These are phyloP conservation scores for Malurus melanocephalus DNA, from an alignment of 2,113 vertebrate species.

Conservation along the genomic window DNA sequence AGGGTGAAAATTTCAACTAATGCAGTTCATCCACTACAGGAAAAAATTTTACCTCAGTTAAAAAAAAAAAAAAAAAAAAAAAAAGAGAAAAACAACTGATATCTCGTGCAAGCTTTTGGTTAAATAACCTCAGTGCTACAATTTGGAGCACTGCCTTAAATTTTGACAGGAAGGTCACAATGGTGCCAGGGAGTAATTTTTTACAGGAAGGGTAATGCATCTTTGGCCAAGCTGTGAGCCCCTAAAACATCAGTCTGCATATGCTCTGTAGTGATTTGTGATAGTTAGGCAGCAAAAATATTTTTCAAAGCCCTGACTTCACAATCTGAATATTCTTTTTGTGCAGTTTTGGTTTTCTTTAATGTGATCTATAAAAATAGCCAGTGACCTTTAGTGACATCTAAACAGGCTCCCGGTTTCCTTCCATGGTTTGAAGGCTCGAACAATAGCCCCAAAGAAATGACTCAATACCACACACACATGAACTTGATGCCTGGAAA, in stretches of 20 bases:
- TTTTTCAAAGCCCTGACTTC: background rate
- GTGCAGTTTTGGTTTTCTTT: background rate
- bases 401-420: background rate
- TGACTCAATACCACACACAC: background rate
- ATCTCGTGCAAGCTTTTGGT: background rate
- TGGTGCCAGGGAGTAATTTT: background rate
- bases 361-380: slow-evolving; percentile 38
- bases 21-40: background rate
- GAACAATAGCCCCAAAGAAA: slow-evolving; percentile 51
- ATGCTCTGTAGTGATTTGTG: background rate
- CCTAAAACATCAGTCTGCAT: background rate
- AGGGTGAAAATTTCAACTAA: background rate
- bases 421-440: slow-evolving; percentile 47
- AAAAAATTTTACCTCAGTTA: background rate
- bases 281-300: background rate
- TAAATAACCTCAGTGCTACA: background rate
- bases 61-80: background rate
- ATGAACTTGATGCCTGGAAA: background rate
- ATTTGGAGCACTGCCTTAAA: background rate
- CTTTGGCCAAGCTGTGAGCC: background rate
- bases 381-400: slow-evolving; percentile 31
- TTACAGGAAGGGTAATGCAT: background rate
- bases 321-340: background rate
- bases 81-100: background rate
- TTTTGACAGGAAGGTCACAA: background rate